These are phyloP conservation scores for Sylvia atricapilla DNA, from an alignment of 2,113 vertebrate species.

Conservation along the genomic window DNA sequence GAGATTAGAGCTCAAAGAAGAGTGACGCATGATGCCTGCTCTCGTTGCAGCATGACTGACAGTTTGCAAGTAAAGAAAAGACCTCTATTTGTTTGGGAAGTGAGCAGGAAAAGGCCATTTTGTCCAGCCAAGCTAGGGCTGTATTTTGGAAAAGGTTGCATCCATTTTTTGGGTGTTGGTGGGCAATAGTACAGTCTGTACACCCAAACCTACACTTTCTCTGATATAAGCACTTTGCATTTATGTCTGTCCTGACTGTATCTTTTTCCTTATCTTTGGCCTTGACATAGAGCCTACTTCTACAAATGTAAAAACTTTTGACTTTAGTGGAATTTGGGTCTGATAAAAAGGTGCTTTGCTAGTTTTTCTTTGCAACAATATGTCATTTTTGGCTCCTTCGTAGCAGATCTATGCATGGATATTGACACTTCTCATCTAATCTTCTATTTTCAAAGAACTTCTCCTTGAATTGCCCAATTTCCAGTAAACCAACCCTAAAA, in stretches of 20 bases:
- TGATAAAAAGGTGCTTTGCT: neutral
- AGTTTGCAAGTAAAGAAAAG: conserved; percentile 45
- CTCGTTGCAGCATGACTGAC: conserved; percentile 58
- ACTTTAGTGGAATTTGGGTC: neutral
- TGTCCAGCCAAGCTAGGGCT: neutral
- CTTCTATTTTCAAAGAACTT: neutral
- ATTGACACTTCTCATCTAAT: neutral
- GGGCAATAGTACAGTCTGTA: neutral
- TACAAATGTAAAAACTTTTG: neutral
- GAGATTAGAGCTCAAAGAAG: conserved; percentile 61
- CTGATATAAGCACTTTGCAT: neutral
- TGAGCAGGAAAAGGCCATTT: neutral
- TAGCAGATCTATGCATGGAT: neutral
- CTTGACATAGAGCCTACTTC: neutral
- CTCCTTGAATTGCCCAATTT: neutral
- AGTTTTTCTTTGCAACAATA: neutral
- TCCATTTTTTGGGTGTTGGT: neutral
- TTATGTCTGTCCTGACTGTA: neutral
- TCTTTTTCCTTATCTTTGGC: neutral
- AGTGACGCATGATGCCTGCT: conserved; percentile 43
- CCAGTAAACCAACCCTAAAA: neutral
- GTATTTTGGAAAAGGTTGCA: neutral
- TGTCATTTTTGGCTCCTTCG: neutral
- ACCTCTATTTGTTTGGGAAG: neutral
- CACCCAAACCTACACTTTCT: neutral